Evolutionary conservation across 2,797 vertebrate genomes (phyloP).

Genomic region (Pangasius sanitwongsei): DNA sequence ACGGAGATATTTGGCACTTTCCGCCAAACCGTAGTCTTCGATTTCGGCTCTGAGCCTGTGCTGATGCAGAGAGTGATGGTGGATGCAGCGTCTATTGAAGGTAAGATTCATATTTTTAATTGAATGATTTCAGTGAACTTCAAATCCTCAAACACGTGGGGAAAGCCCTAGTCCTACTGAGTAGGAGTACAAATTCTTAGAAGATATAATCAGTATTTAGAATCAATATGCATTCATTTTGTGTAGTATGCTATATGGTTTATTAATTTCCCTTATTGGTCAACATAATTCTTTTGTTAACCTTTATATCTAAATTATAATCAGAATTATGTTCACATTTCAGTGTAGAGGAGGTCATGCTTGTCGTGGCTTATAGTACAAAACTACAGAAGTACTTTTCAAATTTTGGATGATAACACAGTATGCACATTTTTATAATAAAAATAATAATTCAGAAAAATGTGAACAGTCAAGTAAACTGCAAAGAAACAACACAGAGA

Average conservation of each 20-base stretch:
- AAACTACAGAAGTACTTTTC: not conserved
- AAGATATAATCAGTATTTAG: not conserved
- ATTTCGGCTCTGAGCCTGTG: slow-evolving; percentile 96
- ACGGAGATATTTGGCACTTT: slow-evolving; percentile 99
- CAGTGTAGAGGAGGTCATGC: too few relatives aligned
- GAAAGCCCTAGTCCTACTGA: not conserved
- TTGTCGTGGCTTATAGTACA: not conserved
- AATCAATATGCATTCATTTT: not conserved
- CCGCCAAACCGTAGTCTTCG: slow-evolving; percentile 97
- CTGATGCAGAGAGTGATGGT: slow-evolving; percentile 99
- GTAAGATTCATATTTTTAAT: slow-evolving; percentile 66
- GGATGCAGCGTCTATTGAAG: slow-evolving; percentile 98
- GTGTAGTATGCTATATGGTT: not conserved
- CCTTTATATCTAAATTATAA: not conserved
- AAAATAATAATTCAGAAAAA: not conserved
- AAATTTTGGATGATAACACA: not conserved
- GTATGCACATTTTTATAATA: not conserved
- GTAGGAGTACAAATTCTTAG: not conserved
- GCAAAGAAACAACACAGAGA: not conserved
- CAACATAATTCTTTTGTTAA: not conserved
- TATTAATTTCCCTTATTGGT: not conserved
- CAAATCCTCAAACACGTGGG: not conserved
- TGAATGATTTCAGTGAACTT: not conserved
- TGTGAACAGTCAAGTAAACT: too few relatives aligned
- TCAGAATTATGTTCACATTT: not conserved